Evolutionary conservation across 2,113 vertebrate genomes (phyloP).

Genomic region (Terrapene triunguis): DNA sequence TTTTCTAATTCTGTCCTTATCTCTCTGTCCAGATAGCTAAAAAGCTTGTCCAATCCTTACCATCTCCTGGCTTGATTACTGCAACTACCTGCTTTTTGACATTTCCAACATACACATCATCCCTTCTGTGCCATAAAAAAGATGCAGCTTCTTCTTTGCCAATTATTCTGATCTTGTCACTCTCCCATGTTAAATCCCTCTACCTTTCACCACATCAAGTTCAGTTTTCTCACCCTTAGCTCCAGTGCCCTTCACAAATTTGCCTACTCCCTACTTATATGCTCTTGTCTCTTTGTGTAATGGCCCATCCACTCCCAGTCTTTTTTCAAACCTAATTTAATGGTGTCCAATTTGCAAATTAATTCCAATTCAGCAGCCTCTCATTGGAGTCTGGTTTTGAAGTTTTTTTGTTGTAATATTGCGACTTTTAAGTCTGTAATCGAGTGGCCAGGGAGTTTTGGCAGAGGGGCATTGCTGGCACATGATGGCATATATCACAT

Average conservation of each 20-base stretch:
- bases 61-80: not conserved
- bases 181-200: not conserved
- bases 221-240: not conserved
- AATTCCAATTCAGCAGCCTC: too few relatives aligned
- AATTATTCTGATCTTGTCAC: not conserved
- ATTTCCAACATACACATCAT: not conserved
- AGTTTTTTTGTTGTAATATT: too few relatives aligned
- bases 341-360: too few relatives aligned
- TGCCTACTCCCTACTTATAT: not conserved
- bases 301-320: too few relatives aligned
- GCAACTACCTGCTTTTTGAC: not conserved
- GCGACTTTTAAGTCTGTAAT: too few relatives aligned
- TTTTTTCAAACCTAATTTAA: too few relatives aligned
- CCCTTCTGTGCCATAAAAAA: not conserved
- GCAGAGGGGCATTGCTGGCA: too few relatives aligned
- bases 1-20: not conserved
- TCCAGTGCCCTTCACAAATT: not conserved
- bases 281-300: not conserved
- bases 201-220: not conserved
- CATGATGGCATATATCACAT: too few relatives aligned
- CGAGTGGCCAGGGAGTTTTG: too few relatives aligned
- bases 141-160: not conserved
- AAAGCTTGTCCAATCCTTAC: fast-evolving
- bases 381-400: too few relatives aligned
- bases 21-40: not conserved